phyloP scores from a whole-genome alignment of 2,797 vertebrate species.

The Allobates femoralis region DNA sequence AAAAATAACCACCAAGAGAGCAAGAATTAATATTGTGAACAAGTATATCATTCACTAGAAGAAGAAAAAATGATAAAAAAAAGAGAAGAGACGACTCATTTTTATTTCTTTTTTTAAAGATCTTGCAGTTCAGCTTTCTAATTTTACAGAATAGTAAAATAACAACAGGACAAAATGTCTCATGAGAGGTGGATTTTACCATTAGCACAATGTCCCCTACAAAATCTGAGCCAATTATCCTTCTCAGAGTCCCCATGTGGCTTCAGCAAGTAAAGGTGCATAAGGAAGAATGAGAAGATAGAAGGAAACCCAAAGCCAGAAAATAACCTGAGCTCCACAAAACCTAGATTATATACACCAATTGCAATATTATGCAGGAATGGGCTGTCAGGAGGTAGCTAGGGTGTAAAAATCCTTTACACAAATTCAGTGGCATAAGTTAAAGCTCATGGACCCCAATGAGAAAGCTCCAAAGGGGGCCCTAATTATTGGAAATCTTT shows the following conservation, averaged over 20 bases:
- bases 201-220: constrained; percentile 12
- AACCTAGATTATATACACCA: not conserved
- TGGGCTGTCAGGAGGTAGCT: no score
- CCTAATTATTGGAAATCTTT: no score
- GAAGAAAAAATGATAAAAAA: not conserved
- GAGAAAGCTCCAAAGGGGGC: no score
- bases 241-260: constrained; percentile 11
- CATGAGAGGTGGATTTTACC: not conserved
- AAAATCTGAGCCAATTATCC: constrained; percentile 25
- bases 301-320: not conserved
- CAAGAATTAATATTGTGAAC: not conserved
- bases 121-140: not conserved
- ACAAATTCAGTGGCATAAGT: no score
- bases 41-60: not conserved
- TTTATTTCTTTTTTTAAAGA: not conserved
- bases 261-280: not conserved
- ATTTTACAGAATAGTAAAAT: not conserved
- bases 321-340: not conserved
- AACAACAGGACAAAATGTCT: constrained; percentile 22
- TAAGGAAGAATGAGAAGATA: not conserved
- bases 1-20: not conserved
- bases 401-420: no score
- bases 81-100: not conserved
- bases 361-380: no score
- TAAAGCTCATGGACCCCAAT: no score